Evolutionary conservation across 2,888 invertebrate species (phyloP).

Genomic region (Orchesella flavescens): DNA sequence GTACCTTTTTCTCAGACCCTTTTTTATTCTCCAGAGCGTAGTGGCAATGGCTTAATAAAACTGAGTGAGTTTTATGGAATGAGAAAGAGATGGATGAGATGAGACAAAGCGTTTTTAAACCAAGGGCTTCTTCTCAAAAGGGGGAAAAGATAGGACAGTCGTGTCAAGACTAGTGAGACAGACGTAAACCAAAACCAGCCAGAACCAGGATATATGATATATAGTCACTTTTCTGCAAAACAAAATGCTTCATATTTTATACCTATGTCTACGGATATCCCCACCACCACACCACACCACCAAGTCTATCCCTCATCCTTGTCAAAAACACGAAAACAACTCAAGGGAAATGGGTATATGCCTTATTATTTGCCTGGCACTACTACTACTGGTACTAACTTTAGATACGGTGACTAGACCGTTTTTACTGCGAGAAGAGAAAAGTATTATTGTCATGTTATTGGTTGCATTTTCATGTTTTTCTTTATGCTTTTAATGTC

Average conservation of each 20-base stretch:
- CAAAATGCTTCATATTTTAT: too few relatives aligned
- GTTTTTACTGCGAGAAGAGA: background rate
- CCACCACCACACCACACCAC: too few relatives aligned
- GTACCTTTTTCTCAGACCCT: conserved; percentile 3
- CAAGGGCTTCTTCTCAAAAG: conserved; percentile 12
- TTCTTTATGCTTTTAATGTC: background rate
- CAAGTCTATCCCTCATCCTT: conserved; percentile 15
- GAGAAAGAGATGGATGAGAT: conserved; percentile 1
- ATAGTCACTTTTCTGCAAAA: too few relatives aligned
- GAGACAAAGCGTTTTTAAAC: conserved; percentile 5
- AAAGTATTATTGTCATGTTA: conserved; percentile 5
- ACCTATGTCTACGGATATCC: too few relatives aligned
- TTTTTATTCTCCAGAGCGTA: conserved; percentile 2
- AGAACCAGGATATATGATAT: too few relatives aligned
- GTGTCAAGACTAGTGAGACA: conserved; percentile 8
- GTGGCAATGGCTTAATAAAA: conserved; percentile 1
- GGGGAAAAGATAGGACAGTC: background rate
- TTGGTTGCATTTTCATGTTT: conserved; percentile 3
- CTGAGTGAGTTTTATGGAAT: background rate
- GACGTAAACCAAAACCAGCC: conserved; percentile 22
- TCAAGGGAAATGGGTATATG: conserved; percentile 52
- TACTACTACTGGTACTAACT: background rate
- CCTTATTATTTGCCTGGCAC: background rate
- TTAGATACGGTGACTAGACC: too few relatives aligned
- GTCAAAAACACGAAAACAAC: conserved; percentile 54